These are phyloP conservation scores for Microctenopoma steveboyesi DNA, from an alignment of 2,797 vertebrate species.

Conservation along the genomic window DNA sequence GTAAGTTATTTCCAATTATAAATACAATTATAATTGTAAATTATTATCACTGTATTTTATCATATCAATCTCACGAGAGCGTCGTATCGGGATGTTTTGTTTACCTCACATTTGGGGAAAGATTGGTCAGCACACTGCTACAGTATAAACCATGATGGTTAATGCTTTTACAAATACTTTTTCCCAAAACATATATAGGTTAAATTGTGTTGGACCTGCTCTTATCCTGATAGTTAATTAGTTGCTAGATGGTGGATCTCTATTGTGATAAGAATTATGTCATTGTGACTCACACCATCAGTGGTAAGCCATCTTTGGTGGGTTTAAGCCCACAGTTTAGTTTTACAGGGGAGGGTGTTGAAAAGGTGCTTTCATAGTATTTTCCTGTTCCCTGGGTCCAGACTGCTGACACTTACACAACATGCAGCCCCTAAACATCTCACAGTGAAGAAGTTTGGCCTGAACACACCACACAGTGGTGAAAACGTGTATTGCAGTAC, in stretches of 20 bases:
- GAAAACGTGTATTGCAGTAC: slow-evolving; percentile 21
- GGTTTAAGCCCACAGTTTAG: slow-evolving; percentile 71
- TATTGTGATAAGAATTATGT: slow-evolving; percentile 71
- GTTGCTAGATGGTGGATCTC: slow-evolving; percentile 53
- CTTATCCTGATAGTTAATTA: slow-evolving; percentile 40
- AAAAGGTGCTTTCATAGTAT: slow-evolving; percentile 81
- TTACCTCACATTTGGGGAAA: neutral
- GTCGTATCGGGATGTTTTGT: neutral
- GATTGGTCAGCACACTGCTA: neutral
- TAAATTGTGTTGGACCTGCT: slow-evolving; percentile 7
- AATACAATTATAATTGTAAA: neutral
- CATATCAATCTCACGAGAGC: neutral
- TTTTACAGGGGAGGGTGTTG: slow-evolving; percentile 60
- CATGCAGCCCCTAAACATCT: slow-evolving; percentile 53
- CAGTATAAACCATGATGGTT: neutral
- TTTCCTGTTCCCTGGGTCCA: slow-evolving; percentile 68
- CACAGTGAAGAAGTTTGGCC: slow-evolving; percentile 31
- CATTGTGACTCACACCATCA: slow-evolving; percentile 48
- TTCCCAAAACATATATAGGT: neutral
- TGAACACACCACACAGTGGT: slow-evolving; percentile 27
- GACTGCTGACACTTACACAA: slow-evolving; percentile 81
- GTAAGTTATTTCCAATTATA: neutral
- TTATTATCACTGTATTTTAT: neutral
- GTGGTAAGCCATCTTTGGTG: slow-evolving; percentile 79
- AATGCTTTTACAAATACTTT: neutral